Evolutionary conservation across 92 coral and sea anemone species (phyloP), one percentile per base, ranked within the genome.

Genomic region (Micromussa lordhowensis): DNA sequence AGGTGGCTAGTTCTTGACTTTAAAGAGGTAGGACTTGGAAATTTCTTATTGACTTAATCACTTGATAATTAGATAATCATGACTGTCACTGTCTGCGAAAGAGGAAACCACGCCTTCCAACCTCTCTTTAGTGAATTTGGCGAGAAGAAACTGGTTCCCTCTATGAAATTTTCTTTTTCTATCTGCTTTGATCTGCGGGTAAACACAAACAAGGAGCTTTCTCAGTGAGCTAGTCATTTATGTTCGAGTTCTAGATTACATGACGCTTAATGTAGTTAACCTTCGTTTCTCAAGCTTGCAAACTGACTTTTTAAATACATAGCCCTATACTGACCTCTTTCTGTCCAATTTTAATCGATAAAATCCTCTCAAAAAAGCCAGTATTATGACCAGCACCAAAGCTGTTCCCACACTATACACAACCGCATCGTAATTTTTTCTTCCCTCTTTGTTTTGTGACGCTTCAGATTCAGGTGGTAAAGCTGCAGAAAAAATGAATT

Each of bases 321-420:
- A 49, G 38, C 16, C 61, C 12, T 44, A 44, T 29, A 84, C 81
- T 84, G 28, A 92, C 98, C 98, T 86, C 40, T 94, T 87, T 87
- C 94, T 89, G 93, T 95, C 98, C 38, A 94, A 92, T 75, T 92
- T 92, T 14, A 95, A 92, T 29, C 98, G 95, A 78, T 93, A 95
- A 80, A 95, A 95, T 28, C 98, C 98, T 80, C 98, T 83, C 70
- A 95, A 77, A 79, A 95, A 95, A 13, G 98, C 96, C 79, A 95
- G 81, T 4, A 93, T 81, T 61, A 95, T 95, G 44, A 95, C 93
- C 28, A 95, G 84, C 80, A 95, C 95, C 28, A 95, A 88, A n/a
- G 93, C 96, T 28, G 96, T 90, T 17, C 95, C 98, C 21, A 95
- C 98, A 75, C 92, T 87, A 80, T 95, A 95, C 55, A 95, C 98